Evolutionary conservation across 2,113 vertebrate species (phyloP).

Genomic region (Cinclus cinclus): DNA sequence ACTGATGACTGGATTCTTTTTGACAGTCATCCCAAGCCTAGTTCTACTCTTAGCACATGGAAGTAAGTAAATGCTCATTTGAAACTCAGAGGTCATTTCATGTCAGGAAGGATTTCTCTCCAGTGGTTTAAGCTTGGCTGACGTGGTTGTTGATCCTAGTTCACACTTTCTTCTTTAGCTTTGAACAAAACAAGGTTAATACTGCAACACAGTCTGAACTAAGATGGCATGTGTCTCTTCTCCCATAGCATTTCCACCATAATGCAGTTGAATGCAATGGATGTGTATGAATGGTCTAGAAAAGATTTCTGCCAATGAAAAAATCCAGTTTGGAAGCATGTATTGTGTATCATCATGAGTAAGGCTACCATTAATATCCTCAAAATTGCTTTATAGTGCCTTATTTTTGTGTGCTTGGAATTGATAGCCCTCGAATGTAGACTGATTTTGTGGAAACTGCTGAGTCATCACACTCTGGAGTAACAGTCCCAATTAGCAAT

Average conservation of each 20-base stretch:
- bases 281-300: neutral
- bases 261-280: neutral
- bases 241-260: neutral
- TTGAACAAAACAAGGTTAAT: neutral
- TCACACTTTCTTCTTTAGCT: neutral
- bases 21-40: neutral
- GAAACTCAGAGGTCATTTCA: neutral
- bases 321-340: neutral
- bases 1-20: neutral
- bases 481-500: neutral
- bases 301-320: neutral
- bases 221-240: neutral
- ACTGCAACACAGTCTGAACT: neutral
- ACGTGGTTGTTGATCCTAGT: neutral
- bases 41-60: neutral
- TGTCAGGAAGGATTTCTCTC: neutral
- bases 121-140: neutral
- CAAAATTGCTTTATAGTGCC: neutral
- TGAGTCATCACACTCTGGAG: neutral
- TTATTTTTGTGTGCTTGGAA: neutral
- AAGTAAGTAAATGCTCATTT: neutral
- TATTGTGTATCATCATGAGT: neutral
- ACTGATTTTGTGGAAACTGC: neutral
- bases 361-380: neutral
- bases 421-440: neutral